Evolutionary conservation across 1,140 invertebrate species (phyloP), one percentile per base, ranked within the genome.

Genomic region (Drosophila lacteicornis): DNA sequence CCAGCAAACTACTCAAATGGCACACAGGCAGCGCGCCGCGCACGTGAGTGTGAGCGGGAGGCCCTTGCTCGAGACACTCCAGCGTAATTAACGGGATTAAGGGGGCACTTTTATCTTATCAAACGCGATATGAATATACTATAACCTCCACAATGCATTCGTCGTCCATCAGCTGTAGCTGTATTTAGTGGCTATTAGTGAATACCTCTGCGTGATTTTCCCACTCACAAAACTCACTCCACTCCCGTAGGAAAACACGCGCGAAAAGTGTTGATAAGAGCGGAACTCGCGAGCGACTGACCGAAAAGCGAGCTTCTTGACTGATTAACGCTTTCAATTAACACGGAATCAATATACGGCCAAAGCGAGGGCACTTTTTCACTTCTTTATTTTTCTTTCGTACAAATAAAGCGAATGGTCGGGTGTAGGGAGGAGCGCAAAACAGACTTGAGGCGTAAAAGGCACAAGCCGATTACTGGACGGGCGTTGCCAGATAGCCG

Each of bases 281-380:
- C 27, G 38, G 19, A 53, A 67, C 47, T 58, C 49, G 27, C 47
- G 50, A 67, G 46, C 66, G 49, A 55, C 70, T 69, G 70, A 59
- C 17, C 27, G 19, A 51, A 50, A 40, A 49, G 71, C 27, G 46
- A 55, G 82, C 70, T 77, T 76, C 63, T 70, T 65, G 63, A 71
- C 75, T 87, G 83, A 87, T 87, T 87, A 88, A 70, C 84, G 84
- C 77, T 58, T 79, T 80, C 80, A 83, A 87, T 87, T 80, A 88
- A 78, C 77, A 75, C 74, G 68, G 73, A 84, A 78, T 88, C 69
- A 77, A 82, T 83, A 82, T 80, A 70, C 69, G 71, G 71, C 27
- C 55, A 76, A 53, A 25, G 57, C 53, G 63, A 66, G n/a, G 40
- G 49, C 33, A 56, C 17, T 43, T 49, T 53, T 47, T 65, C 38